Conservation (phyloP, 1,140 invertebrate genomes). For the Ectropis grisescens region DNA sequence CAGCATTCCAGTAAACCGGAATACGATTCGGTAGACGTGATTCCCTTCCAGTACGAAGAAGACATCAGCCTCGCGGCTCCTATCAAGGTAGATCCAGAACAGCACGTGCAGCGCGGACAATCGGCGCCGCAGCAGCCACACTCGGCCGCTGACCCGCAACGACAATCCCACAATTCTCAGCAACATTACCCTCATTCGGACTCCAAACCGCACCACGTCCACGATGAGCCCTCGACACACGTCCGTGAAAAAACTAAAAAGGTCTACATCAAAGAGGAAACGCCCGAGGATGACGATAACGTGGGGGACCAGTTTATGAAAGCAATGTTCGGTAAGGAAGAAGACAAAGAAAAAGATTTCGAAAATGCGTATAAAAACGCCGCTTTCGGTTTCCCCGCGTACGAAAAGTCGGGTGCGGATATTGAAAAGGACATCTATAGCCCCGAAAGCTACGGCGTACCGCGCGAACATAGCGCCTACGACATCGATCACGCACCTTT, state of each 20-base stretch:
- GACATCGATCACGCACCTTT: constrained; percentile 38
- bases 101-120: constrained; percentile 21
- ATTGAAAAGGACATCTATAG: constrained; percentile 50
- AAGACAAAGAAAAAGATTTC: constrained; percentile 59
- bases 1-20: too few relatives aligned
- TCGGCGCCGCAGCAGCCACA: constrained; percentile 5
- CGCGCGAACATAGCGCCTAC: constrained; percentile 27
- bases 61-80: constrained; percentile 24
- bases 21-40: too few relatives aligned
- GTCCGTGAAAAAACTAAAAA: constrained; percentile 39
- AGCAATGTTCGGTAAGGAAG: constrained; percentile 37
- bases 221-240: constrained; percentile 16
- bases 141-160: too few relatives aligned
- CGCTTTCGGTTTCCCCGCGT: constrained; percentile 52
- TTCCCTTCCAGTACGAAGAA: constrained; percentile 34
- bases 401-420: constrained; percentile 26
- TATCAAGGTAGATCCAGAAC: constrained; percentile 30
- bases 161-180: background rate
- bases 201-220: constrained; percentile 3
- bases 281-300: constrained; percentile 29
- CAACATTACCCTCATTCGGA: constrained; percentile 4
- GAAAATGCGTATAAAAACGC: constrained; percentile 59
- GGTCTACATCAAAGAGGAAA: constrained; percentile 44
- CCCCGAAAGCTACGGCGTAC: constrained; percentile 36
- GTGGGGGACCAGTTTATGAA: constrained; percentile 36